Conservation (phyloP, 2,797 vertebrate species). For the Thunnus albacares region DNA sequence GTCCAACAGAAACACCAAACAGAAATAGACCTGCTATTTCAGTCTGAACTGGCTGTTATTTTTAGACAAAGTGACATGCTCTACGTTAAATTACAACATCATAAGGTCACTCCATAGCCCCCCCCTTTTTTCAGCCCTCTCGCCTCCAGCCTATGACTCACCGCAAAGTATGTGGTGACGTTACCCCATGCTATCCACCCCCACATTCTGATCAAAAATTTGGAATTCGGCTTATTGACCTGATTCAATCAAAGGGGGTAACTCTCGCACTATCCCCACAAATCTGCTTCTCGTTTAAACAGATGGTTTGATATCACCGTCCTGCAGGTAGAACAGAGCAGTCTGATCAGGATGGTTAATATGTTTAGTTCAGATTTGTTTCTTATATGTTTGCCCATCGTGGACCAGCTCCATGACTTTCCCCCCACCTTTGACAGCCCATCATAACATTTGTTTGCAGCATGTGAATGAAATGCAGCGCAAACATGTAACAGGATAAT, state of each 20-base stretch:
- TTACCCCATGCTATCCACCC: conserved; percentile 67
- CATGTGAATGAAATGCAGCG: conserved; percentile 59
- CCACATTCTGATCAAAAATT: conserved; percentile 61
- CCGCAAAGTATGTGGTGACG: conserved; percentile 81
- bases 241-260: conserved; percentile 69
- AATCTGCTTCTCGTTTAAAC: conserved; percentile 67
- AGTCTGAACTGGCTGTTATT: conserved; percentile 81
- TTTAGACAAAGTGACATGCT: conserved; percentile 84
- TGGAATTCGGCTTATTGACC: conserved; percentile 68
- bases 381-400: conserved; percentile 39
- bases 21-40: conserved; percentile 89
- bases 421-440: conserved; percentile 50
- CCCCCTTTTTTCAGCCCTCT: conserved; percentile 43
- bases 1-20: conserved; percentile 86
- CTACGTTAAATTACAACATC: conserved; percentile 82
- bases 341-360: conserved; percentile 22
- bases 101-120: conserved; percentile 79
- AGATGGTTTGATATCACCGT: conserved; percentile 54
- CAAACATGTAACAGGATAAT: conserved; percentile 64
- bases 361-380: conserved; percentile 26
- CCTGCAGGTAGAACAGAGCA: conserved; percentile 48
- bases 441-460: conserved; percentile 72
- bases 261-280: conserved; percentile 36
- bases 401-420: conserved; percentile 28
- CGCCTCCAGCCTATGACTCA: conserved; percentile 80